Conservation (phyloP, 2,113 vertebrate genomes). For the Erinaceus europaeus region DNA sequence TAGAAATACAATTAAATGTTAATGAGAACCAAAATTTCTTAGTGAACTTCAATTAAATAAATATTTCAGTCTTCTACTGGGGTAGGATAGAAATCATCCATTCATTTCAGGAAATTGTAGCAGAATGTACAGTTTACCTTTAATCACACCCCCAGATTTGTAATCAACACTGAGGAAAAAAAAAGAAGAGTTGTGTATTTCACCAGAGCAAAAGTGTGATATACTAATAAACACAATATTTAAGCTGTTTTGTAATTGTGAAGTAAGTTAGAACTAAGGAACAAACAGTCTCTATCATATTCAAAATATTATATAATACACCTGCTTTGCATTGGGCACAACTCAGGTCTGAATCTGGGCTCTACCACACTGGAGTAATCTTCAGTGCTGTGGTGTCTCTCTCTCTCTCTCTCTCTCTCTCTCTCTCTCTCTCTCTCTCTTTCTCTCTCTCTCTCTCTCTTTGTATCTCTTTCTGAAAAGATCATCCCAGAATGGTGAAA, state of each 20-base stretch:
- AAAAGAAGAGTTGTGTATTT: neutral
- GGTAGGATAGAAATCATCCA: neutral
- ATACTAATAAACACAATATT: neutral
- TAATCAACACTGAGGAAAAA: neutral
- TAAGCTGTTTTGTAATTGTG: neutral
- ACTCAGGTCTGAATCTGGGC: no score
- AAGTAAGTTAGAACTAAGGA: neutral
- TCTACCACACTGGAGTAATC: no score
- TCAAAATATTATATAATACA: no score
- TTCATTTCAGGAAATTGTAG: neutral
- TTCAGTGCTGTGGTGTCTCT: no score
- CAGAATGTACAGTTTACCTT: neutral
- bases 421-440: no score
- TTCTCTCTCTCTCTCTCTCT: no score
- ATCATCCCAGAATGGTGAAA: no score
- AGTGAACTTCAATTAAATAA: neutral
- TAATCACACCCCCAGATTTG: neutral
- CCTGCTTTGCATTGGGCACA: no score
- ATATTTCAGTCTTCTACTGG: neutral
- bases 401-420: no score
- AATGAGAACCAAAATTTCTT: neutral
- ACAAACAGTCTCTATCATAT: no score
- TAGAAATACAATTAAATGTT: neutral
- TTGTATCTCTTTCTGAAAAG: no score
- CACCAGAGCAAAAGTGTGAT: neutral